Base-by-base conservation (phyloP, 2,113 vertebrate species). In the Bungarus multicinctus region DNA sequence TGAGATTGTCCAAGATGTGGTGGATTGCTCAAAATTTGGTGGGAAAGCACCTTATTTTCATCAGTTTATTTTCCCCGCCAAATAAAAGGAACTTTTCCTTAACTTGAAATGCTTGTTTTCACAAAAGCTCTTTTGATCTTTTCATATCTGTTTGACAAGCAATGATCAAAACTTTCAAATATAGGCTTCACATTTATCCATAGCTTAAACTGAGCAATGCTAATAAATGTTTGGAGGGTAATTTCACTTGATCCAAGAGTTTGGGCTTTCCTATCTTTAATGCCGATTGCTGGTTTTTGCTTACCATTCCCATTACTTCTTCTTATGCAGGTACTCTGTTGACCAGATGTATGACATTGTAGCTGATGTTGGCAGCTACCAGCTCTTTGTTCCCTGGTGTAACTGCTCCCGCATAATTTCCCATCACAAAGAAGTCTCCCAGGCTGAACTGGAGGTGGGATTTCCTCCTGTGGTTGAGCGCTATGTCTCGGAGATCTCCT, bases 321-420 rank as follows among this genome's bases (percentile, higher is more conserved):
- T 50, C 34, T 50, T 18, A n/a, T 60, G 25, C 94, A 98, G 98
- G 90, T 98, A 97, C 92, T 97, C 97, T 1, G 94, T 95, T 2
- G 96, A 98, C 91, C 98, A 98, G 95, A 98, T 98, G 94, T 98
- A 97, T 92, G 93, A 58, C 0, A 91, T 98, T 60, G 98, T 98
- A 89, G 97, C 97, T 5, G 91, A 91, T 4, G 97, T 98, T 54
- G 97, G 97, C 27, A 95, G 97, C 90, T 98, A 98, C 96, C 95
- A 95, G 89, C 92, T 97, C 27, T 98, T 98, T 89, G 98, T 98
- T 34, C 98, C 98, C 11, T 98, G 98, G 98, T 98, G 98, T 93
- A 98, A 96, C 86, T 96, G 96, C 88, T 98, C 98, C 52, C 97
- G 92, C 20, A 90, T 97, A 43, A 69, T 95, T 5, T 97, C 91